These are phyloP conservation scores for Triplophysa yarkandensis DNA, from an alignment of 2,797 vertebrate species.

Conservation along the genomic window DNA sequence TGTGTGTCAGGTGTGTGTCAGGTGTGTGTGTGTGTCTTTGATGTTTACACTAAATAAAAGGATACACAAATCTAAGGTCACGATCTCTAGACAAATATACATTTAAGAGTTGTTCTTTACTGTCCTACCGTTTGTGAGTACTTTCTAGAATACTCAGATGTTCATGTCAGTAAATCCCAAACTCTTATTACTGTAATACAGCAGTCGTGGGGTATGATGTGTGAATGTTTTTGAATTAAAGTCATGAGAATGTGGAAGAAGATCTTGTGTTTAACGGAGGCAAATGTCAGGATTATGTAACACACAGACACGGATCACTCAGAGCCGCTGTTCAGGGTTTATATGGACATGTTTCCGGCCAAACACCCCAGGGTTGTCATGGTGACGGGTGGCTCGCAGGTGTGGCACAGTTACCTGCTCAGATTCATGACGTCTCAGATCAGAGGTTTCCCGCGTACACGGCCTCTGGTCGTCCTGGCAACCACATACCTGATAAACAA, in stretches of 20 bases:
- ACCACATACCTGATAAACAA: constrained; percentile 77
- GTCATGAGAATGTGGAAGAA: neutral
- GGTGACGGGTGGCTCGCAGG: constrained; percentile 64
- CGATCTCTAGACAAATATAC: no score
- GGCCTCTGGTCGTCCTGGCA: constrained; percentile 69
- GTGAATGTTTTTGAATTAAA: no score
- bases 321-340: constrained; percentile 55
- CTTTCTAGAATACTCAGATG: no score
- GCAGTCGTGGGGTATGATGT: no score
- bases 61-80: no score
- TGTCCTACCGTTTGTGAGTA: no score
- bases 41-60: no score
- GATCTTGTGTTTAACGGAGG: no score
- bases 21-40: neutral
- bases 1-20: no score
- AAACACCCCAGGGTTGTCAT: constrained; percentile 68
- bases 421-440: constrained; percentile 65
- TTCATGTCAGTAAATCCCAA: no score
- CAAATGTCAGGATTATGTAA: neutral
- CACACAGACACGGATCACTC: constrained; percentile 23
- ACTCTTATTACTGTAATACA: no score
- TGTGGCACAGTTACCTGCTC: constrained; percentile 57
- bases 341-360: constrained; percentile 70
- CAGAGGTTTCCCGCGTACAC: constrained; percentile 73
- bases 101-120: no score